Evolutionary conservation across 2,113 vertebrate species (phyloP).

Genomic region (Dipodomys spectabilis): DNA sequence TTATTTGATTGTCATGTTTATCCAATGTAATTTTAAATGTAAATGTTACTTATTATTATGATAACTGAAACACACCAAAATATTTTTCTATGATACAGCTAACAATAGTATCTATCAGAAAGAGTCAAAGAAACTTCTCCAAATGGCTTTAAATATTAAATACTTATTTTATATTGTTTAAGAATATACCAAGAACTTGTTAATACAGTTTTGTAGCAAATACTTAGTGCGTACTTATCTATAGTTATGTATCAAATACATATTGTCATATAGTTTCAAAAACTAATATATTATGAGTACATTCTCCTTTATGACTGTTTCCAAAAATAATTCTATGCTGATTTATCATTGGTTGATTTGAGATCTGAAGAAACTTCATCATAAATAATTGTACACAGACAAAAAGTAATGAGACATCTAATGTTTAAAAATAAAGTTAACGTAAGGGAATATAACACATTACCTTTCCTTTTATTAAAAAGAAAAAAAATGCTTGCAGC

Average conservation of each 20-base stretch:
- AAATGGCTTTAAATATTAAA: too few species aligned
- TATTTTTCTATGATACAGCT: not conserved
- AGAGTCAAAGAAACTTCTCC: not conserved
- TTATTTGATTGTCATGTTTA: not conserved
- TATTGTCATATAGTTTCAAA: not conserved
- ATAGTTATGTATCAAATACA: not conserved
- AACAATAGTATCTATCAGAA: not conserved
- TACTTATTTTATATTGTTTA: too few species aligned
- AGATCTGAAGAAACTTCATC: not conserved
- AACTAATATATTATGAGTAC: not conserved
- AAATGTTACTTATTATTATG: not conserved
- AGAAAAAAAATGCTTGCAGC: not conserved
- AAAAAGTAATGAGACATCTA: not conserved
- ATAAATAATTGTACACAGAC: not conserved
- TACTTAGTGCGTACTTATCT: too few species aligned
- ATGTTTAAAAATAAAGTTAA: not conserved
- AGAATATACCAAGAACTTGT: too few species aligned
- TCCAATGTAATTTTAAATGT: not conserved
- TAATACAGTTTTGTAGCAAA: too few species aligned
- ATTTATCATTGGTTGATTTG: not conserved
- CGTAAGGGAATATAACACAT: not conserved
- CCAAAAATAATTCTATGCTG: not conserved
- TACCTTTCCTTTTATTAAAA: not conserved
- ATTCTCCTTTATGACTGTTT: not conserved
- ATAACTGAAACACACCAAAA: not conserved